Evolutionary conservation across 2,113 vertebrate species (phyloP).

Genomic region (Centropristis striata): DNA sequence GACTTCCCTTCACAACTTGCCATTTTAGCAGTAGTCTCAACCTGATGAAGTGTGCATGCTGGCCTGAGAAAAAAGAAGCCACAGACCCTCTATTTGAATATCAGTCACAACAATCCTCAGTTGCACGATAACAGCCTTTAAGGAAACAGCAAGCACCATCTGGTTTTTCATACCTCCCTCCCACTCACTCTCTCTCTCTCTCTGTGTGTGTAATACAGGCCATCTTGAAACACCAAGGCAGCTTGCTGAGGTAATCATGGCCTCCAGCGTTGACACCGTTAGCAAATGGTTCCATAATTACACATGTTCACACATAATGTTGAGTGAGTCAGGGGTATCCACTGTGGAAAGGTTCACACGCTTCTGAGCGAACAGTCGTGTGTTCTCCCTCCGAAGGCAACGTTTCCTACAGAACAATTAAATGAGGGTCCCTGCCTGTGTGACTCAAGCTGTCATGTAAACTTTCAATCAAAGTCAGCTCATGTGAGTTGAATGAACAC

Average conservation of each 20-base stretch:
- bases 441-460: not conserved
- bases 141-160: conserved; percentile 64
- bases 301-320: conserved; percentile 49
- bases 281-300: conserved; percentile 59
- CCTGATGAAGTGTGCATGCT: conserved; percentile 28
- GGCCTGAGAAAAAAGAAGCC: conserved; percentile 66
- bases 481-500: not conserved
- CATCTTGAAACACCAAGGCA: conserved; percentile 61
- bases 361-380: conserved; percentile 12
- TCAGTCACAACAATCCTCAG: conserved; percentile 64
- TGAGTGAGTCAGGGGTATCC: conserved; percentile 52
- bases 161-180: conserved; percentile 68
- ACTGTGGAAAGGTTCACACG: conserved; percentile 15
- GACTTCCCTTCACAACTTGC: conserved; percentile 11
- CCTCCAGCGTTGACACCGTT: conserved; percentile 46
- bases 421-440: conserved; percentile 3
- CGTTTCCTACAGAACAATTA: not conserved
- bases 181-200: conserved; percentile 58
- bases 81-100: conserved; percentile 56
- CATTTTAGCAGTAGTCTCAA: conserved; percentile 15
- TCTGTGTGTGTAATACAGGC: conserved; percentile 61
- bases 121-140: conserved; percentile 76
- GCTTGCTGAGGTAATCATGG: conserved; percentile 77
- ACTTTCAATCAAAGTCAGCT: not conserved
- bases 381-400: not conserved